Evolutionary conservation across 2,797 vertebrate species (phyloP).

Genomic region (Melanotaenia boesemani): DNA sequence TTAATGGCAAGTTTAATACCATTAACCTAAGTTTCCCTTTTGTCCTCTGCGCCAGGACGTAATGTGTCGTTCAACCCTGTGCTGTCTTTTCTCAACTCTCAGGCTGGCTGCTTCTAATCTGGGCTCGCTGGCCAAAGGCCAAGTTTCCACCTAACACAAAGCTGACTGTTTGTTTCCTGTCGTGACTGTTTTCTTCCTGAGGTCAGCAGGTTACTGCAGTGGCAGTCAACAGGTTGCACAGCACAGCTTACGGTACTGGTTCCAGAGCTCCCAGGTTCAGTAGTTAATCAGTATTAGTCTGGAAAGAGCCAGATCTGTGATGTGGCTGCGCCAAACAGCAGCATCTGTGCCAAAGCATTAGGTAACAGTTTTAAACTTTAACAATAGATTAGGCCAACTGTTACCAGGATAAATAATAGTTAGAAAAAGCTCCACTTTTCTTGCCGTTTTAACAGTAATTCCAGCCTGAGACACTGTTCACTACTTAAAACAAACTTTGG

Average conservation of each 20-base stretch:
- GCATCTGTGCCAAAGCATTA: conserved; percentile 1
- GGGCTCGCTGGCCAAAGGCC: conserved; percentile 40
- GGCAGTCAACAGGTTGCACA: conserved; percentile 18
- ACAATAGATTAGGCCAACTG: not conserved
- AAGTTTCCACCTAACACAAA: conserved; percentile 54
- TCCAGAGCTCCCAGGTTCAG: conserved; percentile 22
- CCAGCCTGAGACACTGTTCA: not conserved
- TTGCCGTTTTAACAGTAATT: not conserved
- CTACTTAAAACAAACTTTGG: not conserved
- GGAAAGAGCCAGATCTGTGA: conserved; percentile 33
- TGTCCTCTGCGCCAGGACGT: conserved; percentile 8
- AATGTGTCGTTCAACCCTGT: conserved; percentile 1
- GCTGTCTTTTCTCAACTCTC: conserved; percentile 10
- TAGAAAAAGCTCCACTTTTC: not conserved
- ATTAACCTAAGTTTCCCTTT: not conserved
- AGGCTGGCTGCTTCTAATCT: conserved; percentile 50
- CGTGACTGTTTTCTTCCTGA: conserved; percentile 46
- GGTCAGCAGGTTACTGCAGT: conserved; percentile 59
- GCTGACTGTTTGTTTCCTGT: conserved; percentile 58
- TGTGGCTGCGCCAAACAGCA: not conserved
- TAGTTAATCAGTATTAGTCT: conserved; percentile 57
- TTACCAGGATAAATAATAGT: not conserved
- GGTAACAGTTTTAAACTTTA: conserved; percentile 10
- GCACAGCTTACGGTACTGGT: conserved; percentile 12
- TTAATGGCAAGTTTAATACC: not conserved